Evolutionary conservation across 2,797 vertebrate genomes (phyloP), one percentile per base, ranked within the genome.

Genomic region (Dendrocincla tyrannina): DNA sequence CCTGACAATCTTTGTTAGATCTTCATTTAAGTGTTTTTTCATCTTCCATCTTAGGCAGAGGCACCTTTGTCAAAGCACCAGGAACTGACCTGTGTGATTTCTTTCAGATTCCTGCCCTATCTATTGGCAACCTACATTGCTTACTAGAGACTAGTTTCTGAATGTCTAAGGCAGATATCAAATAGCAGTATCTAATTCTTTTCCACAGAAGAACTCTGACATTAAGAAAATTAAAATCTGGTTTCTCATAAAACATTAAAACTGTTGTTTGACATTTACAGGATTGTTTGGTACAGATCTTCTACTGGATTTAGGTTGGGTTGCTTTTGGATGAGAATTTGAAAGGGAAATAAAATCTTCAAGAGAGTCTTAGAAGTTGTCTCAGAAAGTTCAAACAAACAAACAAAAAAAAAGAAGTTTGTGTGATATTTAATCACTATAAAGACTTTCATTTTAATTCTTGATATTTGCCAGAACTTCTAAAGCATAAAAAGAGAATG

Each of bases 221-320:
- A 95, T 94, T 93, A 97, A 93, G 84, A 96, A 97, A 97, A 97
- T 85, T 96, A 96, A 96, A 96, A 96, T 92, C 78, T 92, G 80
- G 59, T 96, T 93, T 94, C 80, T 97, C 88, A 96, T 94, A 66
- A 49, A 96, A 78, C 12, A 74, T 96, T 96, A 96, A 97, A 97
- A 96, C 18, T 89, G 89, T 90, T 95, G 59, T 97, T 92, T 97
- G 96, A 96, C 88, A 94, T 96, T 95, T 97, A 94, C 97, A 96
- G 44, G 74, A 87, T 91, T 88, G 11, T 47, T 74, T 64, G 17
- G 33, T 83, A 11, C 24, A 74, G 8, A 82, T 84, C 75, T 94
- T 92, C 76, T 90, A 59, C 89, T 97, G 87, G 94, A 91, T 94
- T 96, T 96, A 89, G 59, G 37, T 94, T 95, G 76, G 39, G 60